Percentiles rank a stretch among this genome's conserved stretches.
phyloP scores from a whole-genome alignment of 92 coral and sea anemone species.

The Epizoanthus rinbou region DNA sequence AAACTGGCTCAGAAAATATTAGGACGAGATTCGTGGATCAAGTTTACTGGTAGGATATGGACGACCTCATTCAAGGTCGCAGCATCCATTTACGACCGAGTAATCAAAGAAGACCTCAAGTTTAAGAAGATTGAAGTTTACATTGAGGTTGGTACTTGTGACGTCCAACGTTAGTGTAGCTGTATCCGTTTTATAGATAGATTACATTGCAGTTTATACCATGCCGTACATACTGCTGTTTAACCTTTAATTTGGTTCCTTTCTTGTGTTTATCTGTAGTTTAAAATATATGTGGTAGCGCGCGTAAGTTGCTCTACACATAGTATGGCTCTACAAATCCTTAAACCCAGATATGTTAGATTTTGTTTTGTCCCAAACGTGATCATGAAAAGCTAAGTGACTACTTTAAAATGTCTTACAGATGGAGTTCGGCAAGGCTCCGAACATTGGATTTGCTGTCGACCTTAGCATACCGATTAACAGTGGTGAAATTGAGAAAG shows the following conservation, averaged over 20 bases:
- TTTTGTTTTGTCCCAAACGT: not conserved
- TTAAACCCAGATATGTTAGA: no score
- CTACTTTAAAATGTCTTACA: not conserved
- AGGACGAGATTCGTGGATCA: slow-evolving; percentile 29
- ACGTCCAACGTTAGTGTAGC: not conserved
- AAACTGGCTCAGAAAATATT: slow-evolving; percentile 5
- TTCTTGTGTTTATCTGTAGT: no score
- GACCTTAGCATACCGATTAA: slow-evolving; percentile 73
- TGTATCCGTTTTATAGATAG: no score
- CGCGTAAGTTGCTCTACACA: no score
- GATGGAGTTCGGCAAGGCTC: slow-evolving; percentile 45
- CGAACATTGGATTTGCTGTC: slow-evolving; percentile 68
- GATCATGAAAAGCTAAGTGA: not conserved
- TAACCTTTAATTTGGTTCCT: no score
- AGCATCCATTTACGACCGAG: slow-evolving; percentile 20
- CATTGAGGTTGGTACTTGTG: slow-evolving; percentile 56
- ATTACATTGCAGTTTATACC: no score
- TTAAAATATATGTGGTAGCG: no score
- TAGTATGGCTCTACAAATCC: no score
- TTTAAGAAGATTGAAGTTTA: slow-evolving; percentile 77
- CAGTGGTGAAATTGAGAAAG: slow-evolving; percentile 61
- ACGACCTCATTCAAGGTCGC: slow-evolving; percentile 15
- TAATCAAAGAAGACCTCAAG: slow-evolving; percentile 67
- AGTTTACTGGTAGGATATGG: slow-evolving; percentile 29
- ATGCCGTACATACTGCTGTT: no score